These are phyloP conservation scores for Platypus cylindrus DNA, from an alignment of 2,888 invertebrate species.

Conservation along the genomic window DNA sequence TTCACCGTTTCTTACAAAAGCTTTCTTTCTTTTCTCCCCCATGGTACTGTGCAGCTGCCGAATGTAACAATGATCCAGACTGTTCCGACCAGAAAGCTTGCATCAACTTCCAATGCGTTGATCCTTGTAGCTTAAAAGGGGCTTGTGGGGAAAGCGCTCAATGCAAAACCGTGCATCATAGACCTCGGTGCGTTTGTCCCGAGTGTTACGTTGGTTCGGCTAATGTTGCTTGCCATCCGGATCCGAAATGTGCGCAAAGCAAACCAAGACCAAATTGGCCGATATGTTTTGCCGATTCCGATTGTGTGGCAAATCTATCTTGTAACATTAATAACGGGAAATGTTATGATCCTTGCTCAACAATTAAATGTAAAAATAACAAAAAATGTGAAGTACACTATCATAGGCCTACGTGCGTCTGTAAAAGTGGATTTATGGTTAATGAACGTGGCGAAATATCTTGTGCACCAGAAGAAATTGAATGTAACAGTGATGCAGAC, in stretches of 20 bases:
- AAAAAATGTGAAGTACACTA: slow-evolving; percentile 81
- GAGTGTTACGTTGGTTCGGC: slow-evolving; percentile 80
- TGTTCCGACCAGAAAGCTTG: slow-evolving; percentile 87
- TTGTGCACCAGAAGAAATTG: slow-evolving; percentile 66
- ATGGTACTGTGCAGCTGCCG: slow-evolving; percentile 35
- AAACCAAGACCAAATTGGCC: slow-evolving; percentile 43
- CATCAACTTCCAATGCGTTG: slow-evolving; percentile 79
- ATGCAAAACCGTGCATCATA: slow-evolving; percentile 73
- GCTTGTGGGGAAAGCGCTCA: slow-evolving; percentile 83
- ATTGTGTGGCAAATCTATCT: slow-evolving; percentile 63
- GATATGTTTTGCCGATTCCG: slow-evolving; percentile 51
- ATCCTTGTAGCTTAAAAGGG: slow-evolving; percentile 79
- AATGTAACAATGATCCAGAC: slow-evolving; percentile 83
- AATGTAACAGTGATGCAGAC: slow-evolving; percentile 69
- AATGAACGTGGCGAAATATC: slow-evolving; percentile 78
- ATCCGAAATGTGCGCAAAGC: slow-evolving; percentile 60
- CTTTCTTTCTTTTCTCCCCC: slow-evolving; percentile 44
- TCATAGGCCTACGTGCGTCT: slow-evolving; percentile 76
- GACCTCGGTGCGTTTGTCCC: slow-evolving; percentile 77
- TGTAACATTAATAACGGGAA: slow-evolving; percentile 58
- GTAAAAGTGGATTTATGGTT: slow-evolving; percentile 77
- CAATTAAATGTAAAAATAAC: slow-evolving; percentile 59
- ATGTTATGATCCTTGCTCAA: slow-evolving; percentile 70
- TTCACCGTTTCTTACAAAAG: slow-evolving; percentile 79
- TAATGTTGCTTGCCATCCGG: slow-evolving; percentile 62